phyloP scores from a whole-genome alignment of 2,888 invertebrate genomes.

The Penaeus monodon region DNA sequence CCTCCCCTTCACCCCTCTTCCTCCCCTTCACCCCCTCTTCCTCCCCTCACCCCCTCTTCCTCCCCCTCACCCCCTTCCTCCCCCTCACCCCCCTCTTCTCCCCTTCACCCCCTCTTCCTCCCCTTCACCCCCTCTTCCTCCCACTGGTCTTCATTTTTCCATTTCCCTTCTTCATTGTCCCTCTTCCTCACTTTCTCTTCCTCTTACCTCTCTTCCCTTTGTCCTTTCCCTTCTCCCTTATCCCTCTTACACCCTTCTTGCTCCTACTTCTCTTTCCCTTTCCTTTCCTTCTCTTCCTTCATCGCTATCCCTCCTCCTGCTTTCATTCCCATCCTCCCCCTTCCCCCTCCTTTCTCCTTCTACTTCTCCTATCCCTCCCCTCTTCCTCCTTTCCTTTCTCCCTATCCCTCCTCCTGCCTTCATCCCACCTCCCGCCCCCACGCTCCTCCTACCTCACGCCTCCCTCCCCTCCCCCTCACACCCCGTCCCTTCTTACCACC shows the following conservation, averaged over 20 bases:
- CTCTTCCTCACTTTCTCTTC: neutral
- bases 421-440: no score
- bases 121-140: no score
- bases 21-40: no score
- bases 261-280: no score
- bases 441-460: no score
- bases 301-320: neutral
- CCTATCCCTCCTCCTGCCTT: no score
- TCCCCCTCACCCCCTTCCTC: neutral
- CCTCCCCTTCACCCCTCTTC: neutral
- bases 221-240: no score
- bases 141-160: no score
- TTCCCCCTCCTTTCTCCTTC: neutral
- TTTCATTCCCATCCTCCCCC: neutral
- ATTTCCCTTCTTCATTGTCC: no score
- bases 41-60: neutral
- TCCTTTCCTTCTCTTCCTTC: neutral
- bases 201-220: neutral
- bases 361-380: neutral
- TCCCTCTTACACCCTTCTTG: no score
- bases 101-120: no score
- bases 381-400: no score
- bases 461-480: neutral
- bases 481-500: neutral
- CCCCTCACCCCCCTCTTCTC: neutral